Percentiles rank a stretch among this genome's conserved stretches.
These are phyloP conservation scores for Meloidogyne chitwoodi DNA, from an alignment of 1,140 invertebrate genomes.

Conservation along the genomic window DNA sequence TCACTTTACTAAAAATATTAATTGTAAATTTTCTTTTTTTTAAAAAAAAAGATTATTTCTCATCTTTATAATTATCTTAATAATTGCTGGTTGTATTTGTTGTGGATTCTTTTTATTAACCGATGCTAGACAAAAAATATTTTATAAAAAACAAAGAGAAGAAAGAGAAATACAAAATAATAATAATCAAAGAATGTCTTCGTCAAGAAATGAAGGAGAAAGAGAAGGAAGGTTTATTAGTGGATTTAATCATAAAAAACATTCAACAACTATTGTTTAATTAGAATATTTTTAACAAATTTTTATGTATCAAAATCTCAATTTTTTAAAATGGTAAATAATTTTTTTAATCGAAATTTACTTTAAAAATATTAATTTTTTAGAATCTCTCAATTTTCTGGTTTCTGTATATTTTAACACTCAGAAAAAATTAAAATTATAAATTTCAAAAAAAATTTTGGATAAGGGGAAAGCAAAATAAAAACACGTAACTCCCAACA, in stretches of 20 bases:
- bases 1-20: neutral
- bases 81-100: constrained; percentile 32
- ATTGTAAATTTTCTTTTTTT: neutral
- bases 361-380: too few species aligned
- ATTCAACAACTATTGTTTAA: constrained; percentile 23
- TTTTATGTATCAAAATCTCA: too few species aligned
- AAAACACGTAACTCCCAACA: too few species aligned
- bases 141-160: constrained; percentile 17
- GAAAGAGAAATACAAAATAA: neutral
- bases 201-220: neutral
- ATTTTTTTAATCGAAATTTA: too few species aligned
- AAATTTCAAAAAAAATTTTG: too few species aligned
- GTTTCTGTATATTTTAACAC: too few species aligned
- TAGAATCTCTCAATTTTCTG: too few species aligned
- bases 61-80: constrained; percentile 28
- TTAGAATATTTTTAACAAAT: too few species aligned
- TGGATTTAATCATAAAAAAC: constrained; percentile 20
- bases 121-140: constrained; percentile 24
- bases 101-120: constrained; percentile 37
- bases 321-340: too few species aligned
- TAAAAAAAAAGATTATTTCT: constrained; percentile 25
- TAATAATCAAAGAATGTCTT: neutral
- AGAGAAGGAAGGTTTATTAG: neutral
- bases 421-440: too few species aligned
- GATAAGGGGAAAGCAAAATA: too few species aligned